Percentiles rank a stretch among this genome's conserved stretches.
Evolutionary conservation across 1,140 invertebrate genomes (phyloP).

Genomic region (Drusus annulatus): DNA sequence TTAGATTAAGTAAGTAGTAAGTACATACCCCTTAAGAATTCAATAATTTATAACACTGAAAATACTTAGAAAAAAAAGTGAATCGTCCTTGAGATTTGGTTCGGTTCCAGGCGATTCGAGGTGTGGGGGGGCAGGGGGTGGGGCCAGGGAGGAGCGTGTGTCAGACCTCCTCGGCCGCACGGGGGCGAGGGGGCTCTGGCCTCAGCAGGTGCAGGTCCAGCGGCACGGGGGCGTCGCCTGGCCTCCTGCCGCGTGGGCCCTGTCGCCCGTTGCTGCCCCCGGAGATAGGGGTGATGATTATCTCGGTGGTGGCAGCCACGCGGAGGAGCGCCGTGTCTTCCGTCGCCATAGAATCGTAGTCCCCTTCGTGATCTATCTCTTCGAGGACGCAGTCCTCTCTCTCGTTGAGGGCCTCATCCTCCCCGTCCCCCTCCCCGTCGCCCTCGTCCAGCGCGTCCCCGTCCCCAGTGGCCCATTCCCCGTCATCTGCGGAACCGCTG

Average conservation of each 20-base stretch:
- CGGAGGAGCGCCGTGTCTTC: conserved; percentile 73
- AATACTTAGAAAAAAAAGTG: neutral
- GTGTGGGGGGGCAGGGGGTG: neutral
- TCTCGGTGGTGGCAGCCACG: conserved; percentile 65
- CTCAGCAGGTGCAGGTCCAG: conserved; percentile 68
- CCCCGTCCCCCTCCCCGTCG: too few relatives aligned
- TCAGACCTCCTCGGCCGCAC: conserved; percentile 62
- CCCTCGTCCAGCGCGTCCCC: conserved; percentile 64
- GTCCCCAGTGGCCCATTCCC: conserved; percentile 65
- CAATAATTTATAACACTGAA: too few relatives aligned
- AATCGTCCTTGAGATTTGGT: conserved; percentile 14
- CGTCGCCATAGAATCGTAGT: conserved; percentile 65
- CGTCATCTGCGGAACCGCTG: conserved; percentile 70
- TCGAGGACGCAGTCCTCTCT: conserved; percentile 68
- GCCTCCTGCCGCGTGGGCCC: conserved; percentile 13
- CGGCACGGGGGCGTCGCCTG: conserved; percentile 60
- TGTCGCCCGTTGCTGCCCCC: conserved; percentile 19
- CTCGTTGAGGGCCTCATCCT: conserved; percentile 65
- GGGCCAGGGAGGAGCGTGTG: conserved; percentile 58
- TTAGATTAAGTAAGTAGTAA: neutral
- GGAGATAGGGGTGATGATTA: conserved; percentile 67
- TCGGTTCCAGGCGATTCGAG: conserved; percentile 26
- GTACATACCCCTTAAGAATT: too few relatives aligned
- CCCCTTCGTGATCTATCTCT: conserved; percentile 67
- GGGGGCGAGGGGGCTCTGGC: conserved; percentile 31